Evolutionary conservation across 2,797 vertebrate genomes (phyloP), one percentile per base, ranked within the genome.

Genomic region (Aulostomus chinensis): DNA sequence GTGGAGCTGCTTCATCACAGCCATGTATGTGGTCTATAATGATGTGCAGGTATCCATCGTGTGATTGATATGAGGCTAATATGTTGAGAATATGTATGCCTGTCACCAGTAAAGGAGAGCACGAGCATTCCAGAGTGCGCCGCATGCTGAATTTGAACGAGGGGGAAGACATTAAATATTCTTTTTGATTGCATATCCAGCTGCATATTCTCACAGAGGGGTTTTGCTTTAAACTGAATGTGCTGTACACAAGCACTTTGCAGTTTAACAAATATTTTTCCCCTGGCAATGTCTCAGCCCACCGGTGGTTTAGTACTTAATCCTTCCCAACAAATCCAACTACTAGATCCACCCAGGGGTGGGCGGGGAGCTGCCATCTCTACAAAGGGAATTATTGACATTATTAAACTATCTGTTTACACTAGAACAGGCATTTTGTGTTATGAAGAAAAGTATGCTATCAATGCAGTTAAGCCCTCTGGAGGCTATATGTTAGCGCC

Each of bases 171-270:
- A 90, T 91, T 89, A 90, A 85, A 89, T 83, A 91, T 91, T 91
- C 86, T 74, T 81, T 90, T 91, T 90, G 85, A 89, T 90, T 85
- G 79, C 77, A 79, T 75, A 81, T 83, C 79, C 80, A 80, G 66
- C 81, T 75, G 81, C 76, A 86, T 81, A 82, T 73, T 83, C 84
- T 80, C 79, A 83, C 85, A 49, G 51, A 80, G 73, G 82, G 71
- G 70, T 80, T 77, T 64, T 80, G 80, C 85, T 87, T 85, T 88
- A 84, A 80, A 86, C 78, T 57, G 61, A 85, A 81, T 82, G 73
- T 88, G 83, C 85, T 83, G 81, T 86, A 86, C 84, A 88, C 84
- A 86, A 81, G 86, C 86, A 86, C 80, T 87, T 88, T 84, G 75
- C 81, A 83, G 76, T 89, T 90, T 86, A 84, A 85, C 84, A 85